Evolutionary conservation across 2,797 vertebrate species (phyloP).

Genomic region (Gila robusta): DNA sequence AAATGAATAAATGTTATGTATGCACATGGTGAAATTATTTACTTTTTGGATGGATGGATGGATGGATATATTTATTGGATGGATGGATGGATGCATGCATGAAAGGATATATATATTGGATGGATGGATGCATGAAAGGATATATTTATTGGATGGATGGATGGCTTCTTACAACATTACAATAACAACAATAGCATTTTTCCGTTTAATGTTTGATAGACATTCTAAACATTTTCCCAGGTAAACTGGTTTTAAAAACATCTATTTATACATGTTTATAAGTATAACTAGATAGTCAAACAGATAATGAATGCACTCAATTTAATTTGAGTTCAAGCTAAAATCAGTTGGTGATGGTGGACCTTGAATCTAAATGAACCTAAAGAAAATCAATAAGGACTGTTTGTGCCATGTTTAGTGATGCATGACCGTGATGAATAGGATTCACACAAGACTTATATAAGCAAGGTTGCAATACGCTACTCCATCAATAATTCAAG

Average conservation of each 20-base stretch:
- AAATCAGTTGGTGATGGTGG: neutral
- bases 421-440: slow-evolving; percentile 6
- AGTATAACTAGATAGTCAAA: neutral
- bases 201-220: neutral
- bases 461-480: slow-evolving; percentile 54
- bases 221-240: neutral
- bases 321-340: neutral
- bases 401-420: slow-evolving; percentile 2
- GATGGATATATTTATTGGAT: too few relatives aligned
- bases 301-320: neutral
- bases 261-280: neutral
- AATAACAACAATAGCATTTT: neutral
- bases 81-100: too few relatives aligned
- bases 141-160: neutral
- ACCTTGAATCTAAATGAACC: neutral
- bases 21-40: neutral
- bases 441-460: slow-evolving; percentile 7
- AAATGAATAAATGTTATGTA: neutral
- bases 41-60: too few relatives aligned
- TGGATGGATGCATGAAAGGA: too few relatives aligned
- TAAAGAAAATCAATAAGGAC: slow-evolving; percentile 14
- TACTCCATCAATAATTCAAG: slow-evolving; percentile 29
- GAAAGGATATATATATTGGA: too few relatives aligned
- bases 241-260: neutral
- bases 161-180: neutral